A percentile compares a stretch with the other conserved stretches of the same genome.
These are phyloP conservation scores for Pangasius sanitwongsei DNA, from an alignment of 2,797 vertebrate species.

Conservation along the genomic window DNA sequence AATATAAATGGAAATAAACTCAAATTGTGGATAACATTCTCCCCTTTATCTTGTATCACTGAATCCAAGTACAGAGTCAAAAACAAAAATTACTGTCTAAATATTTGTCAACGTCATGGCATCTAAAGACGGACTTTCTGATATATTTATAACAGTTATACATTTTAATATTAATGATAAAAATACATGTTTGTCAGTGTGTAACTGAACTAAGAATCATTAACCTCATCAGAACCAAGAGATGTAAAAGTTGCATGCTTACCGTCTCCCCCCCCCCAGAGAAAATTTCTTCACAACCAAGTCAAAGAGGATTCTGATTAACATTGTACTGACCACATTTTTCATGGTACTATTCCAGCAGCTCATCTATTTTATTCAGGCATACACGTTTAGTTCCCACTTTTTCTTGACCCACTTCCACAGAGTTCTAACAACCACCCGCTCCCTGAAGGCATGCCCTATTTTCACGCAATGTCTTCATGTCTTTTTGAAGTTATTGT, in stretches of 20 bases:
- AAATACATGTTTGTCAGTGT: background rate
- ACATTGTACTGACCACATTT: background rate
- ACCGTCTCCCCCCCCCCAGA: background rate
- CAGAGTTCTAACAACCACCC: background rate
- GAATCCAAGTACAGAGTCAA: background rate
- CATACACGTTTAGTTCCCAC: background rate
- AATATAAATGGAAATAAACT: background rate
- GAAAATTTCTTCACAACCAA: background rate
- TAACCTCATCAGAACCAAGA: background rate
- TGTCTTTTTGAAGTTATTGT: background rate
- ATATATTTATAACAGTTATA: background rate
- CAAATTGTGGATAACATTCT: background rate
- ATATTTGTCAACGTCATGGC: background rate
- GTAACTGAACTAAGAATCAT: background rate
- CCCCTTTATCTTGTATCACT: background rate
- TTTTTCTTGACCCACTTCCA: slow-evolving; percentile 1
- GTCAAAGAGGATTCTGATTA: background rate
- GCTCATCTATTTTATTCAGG: background rate
- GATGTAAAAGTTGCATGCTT: background rate
- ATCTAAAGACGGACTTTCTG: background rate
- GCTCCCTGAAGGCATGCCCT: background rate
- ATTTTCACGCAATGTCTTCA: background rate
- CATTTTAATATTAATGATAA: background rate
- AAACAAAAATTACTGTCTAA: background rate
- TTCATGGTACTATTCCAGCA: background rate